Base-by-base conservation (phyloP, 2,113 vertebrate genomes). In the Rhabdornis inornatus region DNA sequence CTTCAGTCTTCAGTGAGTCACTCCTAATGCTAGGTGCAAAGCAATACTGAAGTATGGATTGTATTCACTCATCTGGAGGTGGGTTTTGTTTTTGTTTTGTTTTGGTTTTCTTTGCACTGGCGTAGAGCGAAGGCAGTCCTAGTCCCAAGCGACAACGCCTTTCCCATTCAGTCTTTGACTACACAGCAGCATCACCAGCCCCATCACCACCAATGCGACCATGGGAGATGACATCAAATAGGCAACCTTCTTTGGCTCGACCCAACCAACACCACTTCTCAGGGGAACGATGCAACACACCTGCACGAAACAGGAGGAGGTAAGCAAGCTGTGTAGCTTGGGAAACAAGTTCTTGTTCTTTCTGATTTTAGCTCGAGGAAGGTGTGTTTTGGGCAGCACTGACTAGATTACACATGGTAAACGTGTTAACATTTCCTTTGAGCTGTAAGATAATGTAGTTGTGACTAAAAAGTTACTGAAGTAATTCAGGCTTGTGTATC, bases 171-270 rank as follows among this genome's bases (percentile, higher is more conserved):
- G 98, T 99, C 69, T 98, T 99, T 94, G 99, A 99, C 95, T 98
- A 99, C 84, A 97, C 99, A 72, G 97, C 98, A 33, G 97, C 98
- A 66, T 99, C 99, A 76, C 99, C 99, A 90, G 98, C 99, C 56
- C 98, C 99, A 12, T 99, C 99, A 66, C 99, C 99, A 56, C 99
- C 99, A 97, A 99, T 99, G 98, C 98, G 99, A 97, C 99, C 99
- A 96, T 99, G 99, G 99, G 99, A 99, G 98, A 99, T 99, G 97
- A 98, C 99, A 89, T 98, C 98, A 94, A 99, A 98, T 95, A 99
- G 99, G 96, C 98, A 99, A 93, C 98, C 98, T 79, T 98, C 99
- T 97, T 98, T 99, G 91, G 98, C 97, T 96, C 98, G 98, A 81
- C 97, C 98, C 97, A 98, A 50, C 96, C 99, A 99, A 93, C 96